Base-by-base conservation (phyloP, 2,888 invertebrate species). In the Phragmatobia fuliginosa region DNA sequence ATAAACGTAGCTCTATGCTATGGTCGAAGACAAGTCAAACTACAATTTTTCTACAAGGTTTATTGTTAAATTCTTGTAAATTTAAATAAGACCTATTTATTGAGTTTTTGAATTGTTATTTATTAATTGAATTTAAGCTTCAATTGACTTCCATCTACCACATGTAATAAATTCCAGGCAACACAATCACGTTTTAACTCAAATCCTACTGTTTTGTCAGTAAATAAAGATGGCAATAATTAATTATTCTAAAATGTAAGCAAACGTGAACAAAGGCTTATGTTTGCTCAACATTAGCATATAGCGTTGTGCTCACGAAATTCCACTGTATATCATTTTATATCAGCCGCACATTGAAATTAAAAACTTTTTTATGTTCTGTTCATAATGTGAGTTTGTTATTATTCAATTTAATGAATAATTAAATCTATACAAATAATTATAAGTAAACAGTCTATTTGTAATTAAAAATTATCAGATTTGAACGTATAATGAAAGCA, bases 181-280 rank as follows among this genome's bases (percentile, higher is more conserved):
- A 38, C 67, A 11, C 67, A 73, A 70, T 68, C 72, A 62, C 32
- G 59, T 67, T 80, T 74, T 71, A 70, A 72, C 71, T 66, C 52
- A 18, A 59, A 62, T 14, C 49, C 56, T 49, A 32, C 62, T 61
- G 70, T 75, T 79, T 73, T 73, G 71, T 73, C 58, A 61, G 77
- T 71, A 77, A 79, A 77, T 77, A 79, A 78, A 76, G 74, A 77
- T 73, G 72, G 64, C n/a, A 31, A 69, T 66, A 74, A 83, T 78
- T 78, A 83, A 79, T 82, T 79, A 82, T 82, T 79, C 73, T 69
- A 72, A 75, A 73, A 78, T 67, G 74, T 74, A 72, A 74, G 74
- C 71, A 77, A 76, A 79, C 73, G 67, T 69, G 71, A 71, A 74
- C 78, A 73, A 77, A 66, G 72, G 73, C 59, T 68, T 71, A 38